These are phyloP conservation scores for Acleris laterana DNA, from an alignment of 2,888 invertebrate genomes.

Conservation along the genomic window DNA sequence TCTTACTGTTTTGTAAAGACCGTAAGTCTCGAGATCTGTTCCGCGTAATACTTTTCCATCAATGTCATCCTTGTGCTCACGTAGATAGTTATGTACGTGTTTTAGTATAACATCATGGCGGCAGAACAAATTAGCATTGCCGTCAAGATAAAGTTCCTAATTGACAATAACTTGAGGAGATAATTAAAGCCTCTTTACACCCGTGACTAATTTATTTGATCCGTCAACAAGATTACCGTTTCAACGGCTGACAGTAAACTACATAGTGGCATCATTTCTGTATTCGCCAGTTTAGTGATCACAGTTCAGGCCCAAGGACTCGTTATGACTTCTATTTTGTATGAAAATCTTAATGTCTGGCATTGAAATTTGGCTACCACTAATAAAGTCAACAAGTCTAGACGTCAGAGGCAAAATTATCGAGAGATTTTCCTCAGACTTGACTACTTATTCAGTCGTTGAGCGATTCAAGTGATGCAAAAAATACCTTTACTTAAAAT, in stretches of 20 bases:
- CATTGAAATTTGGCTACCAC: too few species aligned
- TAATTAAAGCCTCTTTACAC: conserved; percentile 16
- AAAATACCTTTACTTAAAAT: not conserved
- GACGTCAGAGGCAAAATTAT: conserved; percentile 15
- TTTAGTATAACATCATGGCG: not conserved
- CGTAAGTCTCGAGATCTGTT: not conserved
- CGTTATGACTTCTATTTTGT: too few species aligned
- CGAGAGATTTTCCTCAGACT: conserved; percentile 14
- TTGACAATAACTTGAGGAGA: conserved; percentile 20
- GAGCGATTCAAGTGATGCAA: conserved; percentile 9
- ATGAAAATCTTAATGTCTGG: too few species aligned
- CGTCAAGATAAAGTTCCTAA: conserved; percentile 24
- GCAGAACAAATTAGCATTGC: conserved; percentile 25
- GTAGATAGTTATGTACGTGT: too few species aligned
- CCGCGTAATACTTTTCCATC: too few species aligned
- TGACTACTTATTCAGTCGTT: too few species aligned
- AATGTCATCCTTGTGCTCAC: too few species aligned
- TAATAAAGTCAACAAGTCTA: conserved; percentile 1
- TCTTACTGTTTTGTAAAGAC: conserved; percentile 3
- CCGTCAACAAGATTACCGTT: not conserved
- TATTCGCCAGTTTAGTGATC: too few species aligned
- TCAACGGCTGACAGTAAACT: not conserved
- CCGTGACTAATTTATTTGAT: not conserved
- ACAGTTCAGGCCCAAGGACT: too few species aligned
- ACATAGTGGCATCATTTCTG: too few species aligned